Evolutionary conservation across 92 coral and sea anemone genomes (phyloP), one percentile per base, ranked within the genome.

Genomic region (Zoanthus sociatus): DNA sequence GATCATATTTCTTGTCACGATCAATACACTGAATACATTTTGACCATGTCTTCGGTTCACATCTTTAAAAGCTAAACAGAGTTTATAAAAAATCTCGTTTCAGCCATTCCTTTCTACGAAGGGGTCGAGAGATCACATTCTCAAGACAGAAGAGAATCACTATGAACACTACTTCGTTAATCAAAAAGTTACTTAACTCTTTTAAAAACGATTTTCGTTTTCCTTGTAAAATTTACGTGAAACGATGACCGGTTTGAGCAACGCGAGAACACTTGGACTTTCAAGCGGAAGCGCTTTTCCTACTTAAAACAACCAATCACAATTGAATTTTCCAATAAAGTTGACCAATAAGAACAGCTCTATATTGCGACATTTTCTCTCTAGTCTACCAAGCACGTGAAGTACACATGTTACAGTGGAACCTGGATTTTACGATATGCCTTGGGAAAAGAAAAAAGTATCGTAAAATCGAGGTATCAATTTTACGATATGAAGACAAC

Each of bases 381-480:
- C 71, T 17, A 16, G 83, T 68, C 72, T 16, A 47, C 56, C 71
- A 16, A 55, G 83, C 83, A 78, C 71, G 64, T 78, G 83, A n/a
- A 33, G 71, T 55, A 69, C 83, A 37, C 83, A 68, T 78, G 83
- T 26, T 26, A 26, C 26, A 26, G 26, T 26, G 26, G 26, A 26
- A 26, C 26, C 26, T 26, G 26, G 26, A 26, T 26, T n/a, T n/a
- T n/a, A n/a, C n/a, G n/a, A n/a, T n/a, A n/a, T n/a, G n/a, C n/a
- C n/a, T n/a, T 26, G 26, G 26, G 26, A 26, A 26, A 26, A 26
- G 26, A 26, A 26, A 26, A 26, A 73, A 26, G 26, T 26, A 26
- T 26, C 26, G 26, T 26, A 26, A 26, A 26, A 26, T 26, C 26
- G 26, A 26, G 26, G 26, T 26, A 26, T 26, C 26, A 26, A 26